Conservation (phyloP, 2,113 vertebrate genomes). For the Polypterus senegalus region DNA sequence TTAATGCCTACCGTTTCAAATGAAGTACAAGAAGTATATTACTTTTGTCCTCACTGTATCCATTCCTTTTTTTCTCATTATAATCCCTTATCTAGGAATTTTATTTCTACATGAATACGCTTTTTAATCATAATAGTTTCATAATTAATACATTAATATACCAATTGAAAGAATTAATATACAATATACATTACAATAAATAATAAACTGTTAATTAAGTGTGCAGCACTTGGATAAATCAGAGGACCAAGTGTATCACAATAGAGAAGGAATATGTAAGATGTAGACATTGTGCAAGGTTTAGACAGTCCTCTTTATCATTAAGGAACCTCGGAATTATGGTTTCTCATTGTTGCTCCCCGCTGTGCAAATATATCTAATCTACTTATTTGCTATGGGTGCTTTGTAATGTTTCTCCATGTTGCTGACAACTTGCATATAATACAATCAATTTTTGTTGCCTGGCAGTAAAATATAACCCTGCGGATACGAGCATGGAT, state of each 20-base stretch:
- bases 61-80: too few species aligned
- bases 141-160: too few species aligned
- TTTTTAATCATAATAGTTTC: too few species aligned
- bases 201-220: too few species aligned
- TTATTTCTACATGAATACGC: too few species aligned
- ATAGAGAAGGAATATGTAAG: constrained; percentile 17
- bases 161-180: too few species aligned
- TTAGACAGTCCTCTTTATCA: constrained; percentile 11
- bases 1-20: too few species aligned
- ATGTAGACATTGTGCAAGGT: constrained; percentile 19
- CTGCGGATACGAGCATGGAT: neutral
- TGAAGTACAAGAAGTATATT: too few species aligned
- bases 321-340: constrained; percentile 1
- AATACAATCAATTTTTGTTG: constrained; percentile 2
- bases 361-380: constrained; percentile 1
- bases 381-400: neutral
- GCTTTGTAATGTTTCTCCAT: neutral
- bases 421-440: constrained; percentile 3
- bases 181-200: too few species aligned
- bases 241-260: constrained; percentile 9
- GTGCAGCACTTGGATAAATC: constrained; percentile 9
- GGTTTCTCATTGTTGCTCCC: neutral
- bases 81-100: too few species aligned
- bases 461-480: constrained; percentile 3
- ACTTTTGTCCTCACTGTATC: too few species aligned